Evolutionary conservation across 2,797 vertebrate species (phyloP).

Genomic region (Tiaroga cobitis): DNA sequence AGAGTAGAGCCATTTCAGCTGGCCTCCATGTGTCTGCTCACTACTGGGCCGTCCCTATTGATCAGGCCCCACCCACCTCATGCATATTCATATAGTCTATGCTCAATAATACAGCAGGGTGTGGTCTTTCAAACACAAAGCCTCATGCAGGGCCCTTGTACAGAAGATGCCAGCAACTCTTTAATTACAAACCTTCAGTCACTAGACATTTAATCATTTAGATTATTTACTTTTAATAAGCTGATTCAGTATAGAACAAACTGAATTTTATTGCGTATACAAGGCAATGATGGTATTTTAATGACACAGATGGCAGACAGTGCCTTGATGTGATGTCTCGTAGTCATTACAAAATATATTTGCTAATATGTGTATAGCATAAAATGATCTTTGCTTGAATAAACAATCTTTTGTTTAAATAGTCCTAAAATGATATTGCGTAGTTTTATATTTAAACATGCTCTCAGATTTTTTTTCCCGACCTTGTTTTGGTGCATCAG

Average conservation of each 20-base stretch:
- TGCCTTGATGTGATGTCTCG: not conserved
- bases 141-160: not conserved
- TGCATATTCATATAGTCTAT: conserved; percentile 29
- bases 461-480: not conserved
- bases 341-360: not conserved
- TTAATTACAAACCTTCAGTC: not conserved
- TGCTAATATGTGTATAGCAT: not conserved
- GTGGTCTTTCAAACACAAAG: conserved; percentile 43
- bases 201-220: not conserved
- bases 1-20: not conserved
- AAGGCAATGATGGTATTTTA: not conserved
- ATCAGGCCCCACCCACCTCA: conserved; percentile 16
- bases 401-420: not conserved
- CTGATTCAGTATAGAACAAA: not conserved
- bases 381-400: not conserved
- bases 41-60: not conserved
- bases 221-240: not conserved
- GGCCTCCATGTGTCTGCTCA: conserved; percentile 23
- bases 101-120: conserved; percentile 32
- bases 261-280: not conserved
- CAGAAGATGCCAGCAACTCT: not conserved
- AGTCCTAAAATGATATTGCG: not conserved
- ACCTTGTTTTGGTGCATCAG: not conserved
- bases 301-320: not conserved
- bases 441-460: not conserved